A percentile compares a stretch with the other conserved stretches of the same genome.
Evolutionary conservation across 92 coral and sea anemone species (phyloP).

Genomic region (Phenganax subtilis): DNA sequence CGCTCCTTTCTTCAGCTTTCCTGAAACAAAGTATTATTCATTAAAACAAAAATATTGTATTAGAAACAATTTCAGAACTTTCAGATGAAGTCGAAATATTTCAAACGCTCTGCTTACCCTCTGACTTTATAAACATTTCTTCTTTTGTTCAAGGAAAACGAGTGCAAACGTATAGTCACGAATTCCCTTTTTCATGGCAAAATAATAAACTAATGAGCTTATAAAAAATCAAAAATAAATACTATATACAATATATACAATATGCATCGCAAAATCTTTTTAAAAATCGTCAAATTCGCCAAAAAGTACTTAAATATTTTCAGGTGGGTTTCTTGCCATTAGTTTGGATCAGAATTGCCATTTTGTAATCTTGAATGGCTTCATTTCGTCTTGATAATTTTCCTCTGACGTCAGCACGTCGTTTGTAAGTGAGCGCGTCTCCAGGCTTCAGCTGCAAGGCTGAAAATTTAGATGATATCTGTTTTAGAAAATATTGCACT

Average conservation of each 20-base stretch:
- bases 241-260: background rate
- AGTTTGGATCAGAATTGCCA: slow-evolving; percentile 90
- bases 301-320: slow-evolving; percentile 1
- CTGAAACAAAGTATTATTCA: too few species aligned
- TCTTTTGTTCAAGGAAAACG: too few species aligned
- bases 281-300: background rate
- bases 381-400: slow-evolving; percentile 70
- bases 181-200: background rate
- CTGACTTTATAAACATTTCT: too few species aligned
- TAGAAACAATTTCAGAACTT: too few species aligned
- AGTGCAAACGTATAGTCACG: too few species aligned
- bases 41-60: too few species aligned
- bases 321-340: slow-evolving; percentile 30
- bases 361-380: slow-evolving; percentile 86
- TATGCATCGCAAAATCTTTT: background rate
- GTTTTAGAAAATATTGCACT: too few species aligned
- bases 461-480: slow-evolving; percentile 23
- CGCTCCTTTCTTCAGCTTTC: too few species aligned
- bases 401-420: slow-evolving; percentile 89
- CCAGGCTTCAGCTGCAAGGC: slow-evolving; percentile 92
- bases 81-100: too few species aligned
- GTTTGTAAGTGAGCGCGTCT: slow-evolving; percentile 94
- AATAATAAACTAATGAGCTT: background rate
- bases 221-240: background rate
- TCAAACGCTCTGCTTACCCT: too few species aligned